Evolutionary conservation across 2,797 vertebrate species (phyloP).

Genomic region (Sebastes iracundus): DNA sequence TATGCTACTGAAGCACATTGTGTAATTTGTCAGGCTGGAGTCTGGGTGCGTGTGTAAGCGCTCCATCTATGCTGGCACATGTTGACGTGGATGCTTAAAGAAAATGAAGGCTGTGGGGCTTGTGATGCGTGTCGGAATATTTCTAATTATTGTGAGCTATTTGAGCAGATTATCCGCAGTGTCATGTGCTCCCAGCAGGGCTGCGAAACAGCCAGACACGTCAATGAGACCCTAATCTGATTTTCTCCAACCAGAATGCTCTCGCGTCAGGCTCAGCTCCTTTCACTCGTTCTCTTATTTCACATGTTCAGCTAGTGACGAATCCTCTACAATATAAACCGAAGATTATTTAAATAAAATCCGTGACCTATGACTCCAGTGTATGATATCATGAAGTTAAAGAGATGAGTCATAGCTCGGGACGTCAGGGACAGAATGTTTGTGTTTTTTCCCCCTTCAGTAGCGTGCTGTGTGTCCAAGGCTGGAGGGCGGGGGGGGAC

Average conservation of each 20-base stretch:
- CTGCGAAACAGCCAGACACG: slow-evolving; percentile 30
- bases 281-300: neutral
- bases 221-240: slow-evolving; percentile 61
- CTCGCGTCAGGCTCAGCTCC: slow-evolving; percentile 14
- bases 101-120: slow-evolving; percentile 28
- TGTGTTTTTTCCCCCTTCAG: neutral
- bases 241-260: slow-evolving; percentile 30
- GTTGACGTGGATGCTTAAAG: slow-evolving; percentile 11
- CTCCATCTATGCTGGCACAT: slow-evolving; percentile 20
- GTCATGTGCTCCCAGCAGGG: slow-evolving; percentile 53
- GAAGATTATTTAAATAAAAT: neutral
- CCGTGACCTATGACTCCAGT: neutral
- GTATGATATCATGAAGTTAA: slow-evolving; percentile 29
- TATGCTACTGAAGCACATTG: neutral
- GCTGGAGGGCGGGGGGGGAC: slow-evolving; percentile 54
- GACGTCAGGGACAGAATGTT: neutral
- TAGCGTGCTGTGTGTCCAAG: slow-evolving; percentile 35
- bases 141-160: slow-evolving; percentile 67
- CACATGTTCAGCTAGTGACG: neutral
- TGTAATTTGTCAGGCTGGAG: slow-evolving; percentile 1
- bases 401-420: slow-evolving; percentile 36
- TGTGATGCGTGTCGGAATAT: slow-evolving; percentile 46
- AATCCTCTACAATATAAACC: neutral
- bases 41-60: neutral
- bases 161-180: slow-evolving; percentile 60